Evolutionary conservation across 53 echinoderm and acorn worm genomes (phyloP), one percentile per base, ranked within the genome.

Genomic region (Holothuria leucospilota): DNA sequence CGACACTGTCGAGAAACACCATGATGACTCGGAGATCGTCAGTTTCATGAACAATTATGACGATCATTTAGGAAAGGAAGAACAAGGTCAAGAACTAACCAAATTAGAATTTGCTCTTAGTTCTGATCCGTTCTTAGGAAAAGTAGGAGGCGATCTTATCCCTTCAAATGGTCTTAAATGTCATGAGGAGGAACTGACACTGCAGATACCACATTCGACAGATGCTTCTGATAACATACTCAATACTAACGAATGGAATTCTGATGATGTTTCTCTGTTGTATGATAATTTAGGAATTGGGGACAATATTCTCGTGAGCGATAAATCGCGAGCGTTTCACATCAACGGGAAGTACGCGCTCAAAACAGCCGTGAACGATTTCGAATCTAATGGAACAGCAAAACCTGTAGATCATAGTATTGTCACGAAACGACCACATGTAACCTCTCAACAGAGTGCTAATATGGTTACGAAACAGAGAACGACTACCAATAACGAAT

Each of bases 1-100:
- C 6, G 97, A 95, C 70, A 89, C 93, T 13, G 85, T 90, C 42
- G 87, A 87, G 60, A 87, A 66, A 30, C 63, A 77, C 20, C 68
- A 63, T 11, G 62, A 81, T 58, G 75, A 78, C 51, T 86, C 80
- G 15, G 86, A 78, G 10, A 40, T 89, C 0, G 69, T 59, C 67
- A 71, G 30, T 39, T 71, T 69, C 20, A 86, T 86, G 51, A 68
- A n/a, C 60, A 60, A 14, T 34, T 39, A 24, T 14, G 41, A 80
- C 61, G 80, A 80, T 23, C 80, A 61, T 27, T 58, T 59, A 15
- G 20, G 13, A 29, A 38, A 38, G 25, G 39, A 27, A 2, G 81
- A 51, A n/a, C 60, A 70, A 62, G 86, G 20, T 18, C 21, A 51
- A 29, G 63, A 69, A 16, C 0, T 56, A 5, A 56, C 15, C n/a